phyloP scores from a whole-genome alignment of 2,888 invertebrate species.

The Neoaliturus tenellus region DNA sequence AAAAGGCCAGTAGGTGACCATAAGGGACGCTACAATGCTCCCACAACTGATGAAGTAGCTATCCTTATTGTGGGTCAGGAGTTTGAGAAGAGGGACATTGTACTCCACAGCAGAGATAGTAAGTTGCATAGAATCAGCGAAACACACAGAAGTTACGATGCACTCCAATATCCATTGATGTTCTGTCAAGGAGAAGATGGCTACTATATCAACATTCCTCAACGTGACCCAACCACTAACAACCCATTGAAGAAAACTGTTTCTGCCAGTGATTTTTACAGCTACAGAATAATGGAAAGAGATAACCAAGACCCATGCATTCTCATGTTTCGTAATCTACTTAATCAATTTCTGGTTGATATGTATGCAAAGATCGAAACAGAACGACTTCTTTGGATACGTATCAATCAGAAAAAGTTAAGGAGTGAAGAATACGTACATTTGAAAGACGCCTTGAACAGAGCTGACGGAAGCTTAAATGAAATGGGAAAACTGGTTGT shows the following conservation, averaged over 20 bases:
- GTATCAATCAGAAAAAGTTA: neutral
- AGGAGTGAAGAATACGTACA: neutral
- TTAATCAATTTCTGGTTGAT: slow-evolving; percentile 60
- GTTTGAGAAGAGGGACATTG: too few species aligned
- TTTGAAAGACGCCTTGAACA: neutral
- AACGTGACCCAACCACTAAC: slow-evolving; percentile 56
- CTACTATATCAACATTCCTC: slow-evolving; percentile 63
- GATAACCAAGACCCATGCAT: slow-evolving; percentile 24
- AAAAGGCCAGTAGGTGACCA: too few species aligned
- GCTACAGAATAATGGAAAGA: slow-evolving; percentile 62
- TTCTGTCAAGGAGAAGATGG: too few species aligned
- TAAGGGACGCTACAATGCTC: too few species aligned
- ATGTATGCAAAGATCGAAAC: slow-evolving; percentile 61
- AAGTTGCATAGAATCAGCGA: too few species aligned
- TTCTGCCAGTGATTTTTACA: slow-evolving; percentile 64
- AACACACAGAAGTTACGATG: too few species aligned
- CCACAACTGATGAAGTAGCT: too few species aligned
- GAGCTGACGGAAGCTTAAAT: neutral
- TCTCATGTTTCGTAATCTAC: slow-evolving; percentile 35
- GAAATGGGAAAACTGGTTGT: neutral
- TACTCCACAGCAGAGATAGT: too few species aligned
- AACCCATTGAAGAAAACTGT: slow-evolving; percentile 47
- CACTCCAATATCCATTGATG: too few species aligned
- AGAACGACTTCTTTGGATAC: neutral
- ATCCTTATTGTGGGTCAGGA: too few species aligned